phyloP scores from a whole-genome alignment of 1,140 invertebrate genomes.

The Zaprionus capensis region DNA sequence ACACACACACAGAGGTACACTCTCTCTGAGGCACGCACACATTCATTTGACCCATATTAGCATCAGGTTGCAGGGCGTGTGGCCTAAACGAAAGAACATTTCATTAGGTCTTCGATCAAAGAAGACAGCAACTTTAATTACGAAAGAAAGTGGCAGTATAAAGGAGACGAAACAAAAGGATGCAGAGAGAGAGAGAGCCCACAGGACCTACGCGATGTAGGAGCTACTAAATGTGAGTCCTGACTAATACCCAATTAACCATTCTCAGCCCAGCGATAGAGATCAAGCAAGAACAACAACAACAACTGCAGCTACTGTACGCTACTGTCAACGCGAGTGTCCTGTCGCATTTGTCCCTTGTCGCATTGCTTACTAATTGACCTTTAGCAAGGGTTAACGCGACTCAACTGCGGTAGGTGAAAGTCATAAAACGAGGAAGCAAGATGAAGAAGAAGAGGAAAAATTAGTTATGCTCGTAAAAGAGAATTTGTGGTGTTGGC shows the following conservation, averaged over 20 bases:
- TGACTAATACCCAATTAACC: conserved; percentile 37
- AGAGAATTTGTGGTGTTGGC: conserved; percentile 35
- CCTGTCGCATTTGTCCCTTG: conserved; percentile 23
- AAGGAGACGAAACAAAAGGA: conserved; percentile 13
- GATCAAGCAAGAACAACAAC: conserved; percentile 6
- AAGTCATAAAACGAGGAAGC: conserved; percentile 55
- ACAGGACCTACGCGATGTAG: conserved; percentile 8
- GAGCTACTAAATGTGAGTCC: conserved; percentile 5
- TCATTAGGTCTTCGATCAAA: conserved; percentile 40
- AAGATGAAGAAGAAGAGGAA: background rate
- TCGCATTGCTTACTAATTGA: conserved; percentile 46
- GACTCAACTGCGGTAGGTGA: conserved; percentile 69
- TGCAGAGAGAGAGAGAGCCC: background rate
- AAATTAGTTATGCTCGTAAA: conserved; percentile 77
- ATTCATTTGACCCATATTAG: conserved; percentile 56
- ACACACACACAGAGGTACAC: background rate
- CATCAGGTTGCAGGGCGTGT: conserved; percentile 5
- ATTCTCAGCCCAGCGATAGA: conserved; percentile 24
- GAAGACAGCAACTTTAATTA: conserved; percentile 29
- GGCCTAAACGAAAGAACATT: conserved; percentile 40
- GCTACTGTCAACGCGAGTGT: conserved; percentile 3
- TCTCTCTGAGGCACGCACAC: background rate
- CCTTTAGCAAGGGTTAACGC: conserved; percentile 61
- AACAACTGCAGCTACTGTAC: conserved; percentile 24
- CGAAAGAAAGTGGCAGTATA: conserved; percentile 29